phyloP scores from a whole-genome alignment of 2,888 invertebrate species.

The Drosophila quinaria region DNA sequence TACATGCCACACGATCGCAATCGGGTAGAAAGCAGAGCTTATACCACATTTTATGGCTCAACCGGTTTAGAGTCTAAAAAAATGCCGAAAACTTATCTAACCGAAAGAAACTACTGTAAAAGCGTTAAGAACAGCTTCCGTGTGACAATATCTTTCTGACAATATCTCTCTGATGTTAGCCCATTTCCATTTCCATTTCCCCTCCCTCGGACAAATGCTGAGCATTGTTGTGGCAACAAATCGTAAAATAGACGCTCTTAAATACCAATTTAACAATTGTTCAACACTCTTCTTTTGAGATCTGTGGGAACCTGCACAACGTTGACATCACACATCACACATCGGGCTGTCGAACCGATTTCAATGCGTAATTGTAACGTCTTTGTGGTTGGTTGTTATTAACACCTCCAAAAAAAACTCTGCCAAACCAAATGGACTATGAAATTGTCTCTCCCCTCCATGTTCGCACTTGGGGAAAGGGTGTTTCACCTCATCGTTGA shows the following conservation, averaged over 20 bases:
- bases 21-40: constrained; percentile 51
- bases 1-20: constrained; percentile 25
- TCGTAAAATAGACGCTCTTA: constrained; percentile 68
- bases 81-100: constrained; percentile 5
- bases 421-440: constrained; percentile 80
- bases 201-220: constrained; percentile 44
- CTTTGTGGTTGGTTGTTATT: constrained; percentile 76
- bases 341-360: constrained; percentile 70
- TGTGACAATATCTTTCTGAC: constrained; percentile 27
- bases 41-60: constrained; percentile 69
- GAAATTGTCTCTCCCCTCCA: no score
- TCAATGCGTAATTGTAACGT: constrained; percentile 83
- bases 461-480: no score
- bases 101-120: constrained; percentile 34
- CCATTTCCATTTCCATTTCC: constrained; percentile 61
- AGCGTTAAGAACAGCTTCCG: constrained; percentile 71
- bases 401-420: constrained; percentile 65
- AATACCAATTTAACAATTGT: constrained; percentile 78
- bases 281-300: constrained; percentile 44
- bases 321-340: constrained; percentile 82
- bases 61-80: constrained; percentile 38
- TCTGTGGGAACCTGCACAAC: constrained; percentile 70
- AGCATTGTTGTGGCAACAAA: constrained; percentile 56
- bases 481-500: constrained; percentile 45
- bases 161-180: constrained; percentile 34